Evolutionary conservation across 30 jellyfish, hydroid and myxozoan genomes (phyloP).

Genomic region (Cassiopea xamachana): DNA sequence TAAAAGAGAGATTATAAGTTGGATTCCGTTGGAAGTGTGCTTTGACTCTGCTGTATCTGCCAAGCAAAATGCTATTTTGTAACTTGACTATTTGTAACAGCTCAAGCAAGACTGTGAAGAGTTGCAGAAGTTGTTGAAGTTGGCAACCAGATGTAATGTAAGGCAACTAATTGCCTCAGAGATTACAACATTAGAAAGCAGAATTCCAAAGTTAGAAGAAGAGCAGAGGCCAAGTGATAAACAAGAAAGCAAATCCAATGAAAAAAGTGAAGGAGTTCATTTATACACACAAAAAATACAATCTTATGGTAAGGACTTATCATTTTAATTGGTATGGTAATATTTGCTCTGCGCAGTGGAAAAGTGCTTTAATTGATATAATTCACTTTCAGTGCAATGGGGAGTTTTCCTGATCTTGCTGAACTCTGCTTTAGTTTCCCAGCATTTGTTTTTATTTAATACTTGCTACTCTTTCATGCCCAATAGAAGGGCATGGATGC

Average conservation of each 20-base stretch:
- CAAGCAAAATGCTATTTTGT: too few species aligned
- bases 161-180: conserved; percentile 80
- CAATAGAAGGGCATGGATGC: too few species aligned
- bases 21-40: too few species aligned
- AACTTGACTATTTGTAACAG: conserved; percentile 1
- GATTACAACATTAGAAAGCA: conserved; percentile 64
- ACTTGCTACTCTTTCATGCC: too few species aligned
- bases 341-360: too few species aligned
- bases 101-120: conserved; percentile 82
- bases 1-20: too few species aligned
- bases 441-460: too few species aligned
- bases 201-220: conserved; percentile 47
- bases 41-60: too few species aligned
- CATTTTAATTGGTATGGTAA: not conserved
- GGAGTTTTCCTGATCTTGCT: too few species aligned
- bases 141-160: conserved; percentile 78
- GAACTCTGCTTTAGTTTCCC: too few species aligned
- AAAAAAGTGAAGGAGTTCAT: conserved; percentile 29
- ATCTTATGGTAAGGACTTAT: conserved; percentile 39
- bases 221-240: not conserved
- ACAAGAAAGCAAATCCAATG: not conserved
- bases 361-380: too few species aligned
- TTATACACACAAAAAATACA: conserved; percentile 50
- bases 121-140: conserved; percentile 61
- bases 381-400: too few species aligned